Evolutionary conservation across 2,888 invertebrate genomes (phyloP).

Genomic region (Trissoscelio sp.): DNA sequence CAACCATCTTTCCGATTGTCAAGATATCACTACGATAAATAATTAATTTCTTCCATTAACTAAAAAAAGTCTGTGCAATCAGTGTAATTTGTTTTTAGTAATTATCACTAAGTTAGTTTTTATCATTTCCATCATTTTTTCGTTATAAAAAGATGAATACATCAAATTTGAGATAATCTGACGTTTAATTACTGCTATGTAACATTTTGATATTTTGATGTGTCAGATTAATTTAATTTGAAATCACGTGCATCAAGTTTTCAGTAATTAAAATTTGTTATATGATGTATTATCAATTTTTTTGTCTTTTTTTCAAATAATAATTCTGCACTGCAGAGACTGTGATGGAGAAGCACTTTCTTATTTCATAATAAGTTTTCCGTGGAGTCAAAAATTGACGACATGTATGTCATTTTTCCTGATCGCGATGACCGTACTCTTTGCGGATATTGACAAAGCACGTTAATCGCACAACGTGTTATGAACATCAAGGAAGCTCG

Average conservation of each 20-base stretch:
- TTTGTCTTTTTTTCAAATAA: no score
- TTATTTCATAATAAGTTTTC: background rate
- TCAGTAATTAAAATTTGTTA: background rate
- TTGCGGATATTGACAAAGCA: conserved; percentile 57
- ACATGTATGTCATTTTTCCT: conserved; percentile 26
- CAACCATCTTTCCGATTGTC: background rate
- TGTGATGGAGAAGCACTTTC: background rate
- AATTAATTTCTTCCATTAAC: conserved; percentile 1
- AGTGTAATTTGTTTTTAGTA: background rate
- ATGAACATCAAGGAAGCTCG: conserved; percentile 67
- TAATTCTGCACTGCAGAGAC: background rate
- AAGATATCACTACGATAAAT: conserved; percentile 1
- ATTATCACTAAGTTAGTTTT: no score
- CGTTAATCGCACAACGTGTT: conserved; percentile 42
- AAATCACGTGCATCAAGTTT: background rate
- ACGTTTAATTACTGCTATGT: background rate
- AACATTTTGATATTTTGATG: background rate
- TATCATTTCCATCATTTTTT: no score
- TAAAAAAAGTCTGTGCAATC: background rate
- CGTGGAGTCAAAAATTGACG: conserved; percentile 4
- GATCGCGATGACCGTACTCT: conserved; percentile 3
- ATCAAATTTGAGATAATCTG: background rate
- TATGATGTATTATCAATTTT: background rate
- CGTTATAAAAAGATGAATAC: conserved; percentile 1
- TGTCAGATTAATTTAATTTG: background rate